A percentile compares a stretch with the other conserved stretches of the same genome.
Evolutionary conservation across 1,140 invertebrate genomes (phyloP).

Genomic region (Tribolium castaneum): DNA sequence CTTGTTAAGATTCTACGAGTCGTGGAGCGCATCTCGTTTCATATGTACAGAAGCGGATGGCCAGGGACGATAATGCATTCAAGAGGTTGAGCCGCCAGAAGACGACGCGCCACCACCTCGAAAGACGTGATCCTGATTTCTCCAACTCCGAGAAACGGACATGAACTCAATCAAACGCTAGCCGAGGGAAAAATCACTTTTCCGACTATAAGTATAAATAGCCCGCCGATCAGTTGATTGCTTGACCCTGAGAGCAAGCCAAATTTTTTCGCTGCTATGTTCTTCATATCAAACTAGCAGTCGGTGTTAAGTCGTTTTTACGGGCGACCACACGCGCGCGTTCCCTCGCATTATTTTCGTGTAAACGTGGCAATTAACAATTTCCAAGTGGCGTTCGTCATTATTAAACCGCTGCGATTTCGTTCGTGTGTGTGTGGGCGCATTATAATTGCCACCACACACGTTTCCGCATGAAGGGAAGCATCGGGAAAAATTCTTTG

Average conservation of each 20-base stretch:
- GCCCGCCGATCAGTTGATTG: slow-evolving; percentile 15
- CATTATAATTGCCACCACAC: slow-evolving; percentile 10
- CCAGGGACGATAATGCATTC: slow-evolving; percentile 5
- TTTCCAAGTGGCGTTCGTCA: slow-evolving; percentile 7
- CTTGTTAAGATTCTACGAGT: slow-evolving; percentile 27
- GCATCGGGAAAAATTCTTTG: neutral
- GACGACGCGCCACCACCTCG: neutral
- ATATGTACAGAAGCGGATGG: neutral
- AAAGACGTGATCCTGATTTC: slow-evolving; percentile 16
- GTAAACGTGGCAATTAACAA: slow-evolving; percentile 13
- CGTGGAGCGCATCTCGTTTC: slow-evolving; percentile 20
- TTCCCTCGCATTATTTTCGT: neutral
- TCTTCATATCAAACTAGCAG: neutral
- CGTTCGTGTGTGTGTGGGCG: slow-evolving; percentile 13
- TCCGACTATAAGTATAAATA: neutral
- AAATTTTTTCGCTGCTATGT: neutral
- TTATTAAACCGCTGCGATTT: neutral
- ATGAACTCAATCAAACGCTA: no score
- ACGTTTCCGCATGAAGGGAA: slow-evolving; percentile 1
- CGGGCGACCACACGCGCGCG: neutral
- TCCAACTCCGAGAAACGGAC: neutral
- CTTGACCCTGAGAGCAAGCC: slow-evolving; percentile 3
- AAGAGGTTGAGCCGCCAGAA: neutral
- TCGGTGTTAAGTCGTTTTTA: neutral
- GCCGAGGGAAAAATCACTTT: no score